These are phyloP conservation scores for Ochotona curzoniae DNA, from an alignment of 2,113 vertebrate genomes.

Conservation along the genomic window DNA sequence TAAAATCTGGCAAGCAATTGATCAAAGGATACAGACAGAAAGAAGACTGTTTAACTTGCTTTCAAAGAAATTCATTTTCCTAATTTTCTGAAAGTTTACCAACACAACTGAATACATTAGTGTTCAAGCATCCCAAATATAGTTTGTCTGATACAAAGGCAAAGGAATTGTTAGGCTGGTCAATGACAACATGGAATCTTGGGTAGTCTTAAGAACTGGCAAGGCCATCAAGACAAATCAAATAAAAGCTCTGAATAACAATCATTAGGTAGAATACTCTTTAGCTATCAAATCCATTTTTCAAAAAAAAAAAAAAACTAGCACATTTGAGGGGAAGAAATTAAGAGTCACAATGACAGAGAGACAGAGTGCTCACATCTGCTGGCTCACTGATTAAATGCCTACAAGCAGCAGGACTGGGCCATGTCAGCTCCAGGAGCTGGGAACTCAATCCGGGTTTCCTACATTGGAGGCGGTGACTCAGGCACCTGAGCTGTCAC, in stretches of 20 bases:
- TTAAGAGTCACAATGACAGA: no score
- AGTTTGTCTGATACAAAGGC: not conserved
- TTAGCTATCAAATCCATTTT: not conserved
- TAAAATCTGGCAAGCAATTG: not conserved
- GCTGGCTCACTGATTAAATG: no score
- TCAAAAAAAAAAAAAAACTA: no score
- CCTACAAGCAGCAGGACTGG: no score
- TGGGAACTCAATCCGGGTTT: no score
- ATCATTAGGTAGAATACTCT: not conserved
- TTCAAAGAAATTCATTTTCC: not conserved
- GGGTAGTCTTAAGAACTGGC: conserved; percentile 3
- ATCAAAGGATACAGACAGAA: not conserved
- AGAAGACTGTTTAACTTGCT: not conserved
- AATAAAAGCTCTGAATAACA: not conserved
- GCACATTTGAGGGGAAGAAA: no score
- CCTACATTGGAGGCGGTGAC: no score
- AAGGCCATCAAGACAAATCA: conserved; percentile 35
- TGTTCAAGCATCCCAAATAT: not conserved
- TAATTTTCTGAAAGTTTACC: not conserved
- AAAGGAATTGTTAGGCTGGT: not conserved
- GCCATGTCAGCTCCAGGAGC: no score
- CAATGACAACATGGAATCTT: not conserved
- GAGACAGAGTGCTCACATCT: no score
- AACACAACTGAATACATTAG: not conserved
- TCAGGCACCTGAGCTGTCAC: no score